Evolutionary conservation across 2,797 vertebrate species (phyloP).

Genomic region (Galagoides demidoff): DNA sequence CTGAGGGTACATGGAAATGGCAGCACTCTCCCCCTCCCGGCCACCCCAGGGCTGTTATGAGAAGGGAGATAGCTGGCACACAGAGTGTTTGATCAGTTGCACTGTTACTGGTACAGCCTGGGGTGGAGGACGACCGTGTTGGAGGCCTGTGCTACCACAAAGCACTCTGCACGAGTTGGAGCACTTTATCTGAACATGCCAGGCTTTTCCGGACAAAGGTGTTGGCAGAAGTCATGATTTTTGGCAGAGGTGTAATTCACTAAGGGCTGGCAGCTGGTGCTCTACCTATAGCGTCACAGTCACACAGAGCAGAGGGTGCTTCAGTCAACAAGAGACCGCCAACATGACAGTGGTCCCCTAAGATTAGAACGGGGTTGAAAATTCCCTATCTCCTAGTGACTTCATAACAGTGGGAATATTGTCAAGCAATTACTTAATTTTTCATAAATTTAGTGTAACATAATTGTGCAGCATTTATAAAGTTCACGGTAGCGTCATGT

Average conservation of each 20-base stretch:
- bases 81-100: neutral
- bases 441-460: neutral
- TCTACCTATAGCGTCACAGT: neutral
- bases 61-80: neutral
- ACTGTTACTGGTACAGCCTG: neutral
- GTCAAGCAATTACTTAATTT: neutral
- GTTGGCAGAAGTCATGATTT: neutral
- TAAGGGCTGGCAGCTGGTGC: neutral
- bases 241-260: neutral
- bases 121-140: neutral
- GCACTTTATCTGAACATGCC: neutral
- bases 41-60: neutral
- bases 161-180: neutral
- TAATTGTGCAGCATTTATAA: neutral
- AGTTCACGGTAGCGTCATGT: neutral
- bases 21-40: fast-evolving
- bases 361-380: neutral
- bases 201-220: slow-evolving; percentile 35
- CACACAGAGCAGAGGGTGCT: fast-evolving
- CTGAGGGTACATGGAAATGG: fast-evolving
- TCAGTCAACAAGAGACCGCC: neutral
- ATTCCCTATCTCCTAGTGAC: neutral
- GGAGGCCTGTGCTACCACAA: neutral
- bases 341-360: neutral
- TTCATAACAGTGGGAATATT: neutral